A percentile compares a stretch with the other conserved stretches of the same genome.
Evolutionary conservation across 1,140 invertebrate species (phyloP).

Genomic region (Panonychus citri): DNA sequence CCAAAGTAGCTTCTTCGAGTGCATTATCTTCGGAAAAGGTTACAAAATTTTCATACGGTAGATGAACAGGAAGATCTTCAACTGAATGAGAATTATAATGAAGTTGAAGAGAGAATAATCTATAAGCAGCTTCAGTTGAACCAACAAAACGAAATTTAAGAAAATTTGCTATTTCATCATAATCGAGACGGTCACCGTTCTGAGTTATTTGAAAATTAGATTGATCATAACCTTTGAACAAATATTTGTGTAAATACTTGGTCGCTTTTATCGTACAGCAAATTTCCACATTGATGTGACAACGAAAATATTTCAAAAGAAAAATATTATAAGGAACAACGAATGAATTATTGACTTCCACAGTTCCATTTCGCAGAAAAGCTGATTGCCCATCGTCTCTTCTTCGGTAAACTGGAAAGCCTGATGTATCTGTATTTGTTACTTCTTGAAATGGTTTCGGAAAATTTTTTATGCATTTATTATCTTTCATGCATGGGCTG

Average conservation of each 20-base stretch:
- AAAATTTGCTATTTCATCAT: not conserved
- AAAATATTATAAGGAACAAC: slow-evolving; percentile 20
- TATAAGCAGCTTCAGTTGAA: slow-evolving; percentile 15
- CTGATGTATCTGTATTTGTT: not conserved
- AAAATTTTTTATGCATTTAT: not conserved
- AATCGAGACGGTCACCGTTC: not conserved
- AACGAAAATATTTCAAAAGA: slow-evolving; percentile 16
- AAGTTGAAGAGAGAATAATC: slow-evolving; percentile 15
- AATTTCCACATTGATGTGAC: slow-evolving; percentile 21
- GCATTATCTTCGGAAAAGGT: slow-evolving; percentile 12
- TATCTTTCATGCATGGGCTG: slow-evolving; percentile 13
- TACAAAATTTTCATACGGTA: slow-evolving; percentile 23
- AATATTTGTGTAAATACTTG: slow-evolving; percentile 21
- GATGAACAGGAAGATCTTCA: slow-evolving; percentile 25
- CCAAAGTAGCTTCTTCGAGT: not conserved
- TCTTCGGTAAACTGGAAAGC: not conserved
- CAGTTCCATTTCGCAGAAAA: not conserved
- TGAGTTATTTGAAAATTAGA: slow-evolving; percentile 6
- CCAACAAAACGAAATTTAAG: not conserved
- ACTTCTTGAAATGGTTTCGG: not conserved
- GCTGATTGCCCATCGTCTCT: not conserved
- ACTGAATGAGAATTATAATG: slow-evolving; percentile 24
- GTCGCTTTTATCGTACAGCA: slow-evolving; percentile 16
- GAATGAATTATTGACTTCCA: slow-evolving; percentile 11
- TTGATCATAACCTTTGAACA: slow-evolving; percentile 20